Evolutionary conservation across 2,888 invertebrate genomes (phyloP), one percentile per base, ranked within the genome.

Genomic region (Andrena camellia): DNA sequence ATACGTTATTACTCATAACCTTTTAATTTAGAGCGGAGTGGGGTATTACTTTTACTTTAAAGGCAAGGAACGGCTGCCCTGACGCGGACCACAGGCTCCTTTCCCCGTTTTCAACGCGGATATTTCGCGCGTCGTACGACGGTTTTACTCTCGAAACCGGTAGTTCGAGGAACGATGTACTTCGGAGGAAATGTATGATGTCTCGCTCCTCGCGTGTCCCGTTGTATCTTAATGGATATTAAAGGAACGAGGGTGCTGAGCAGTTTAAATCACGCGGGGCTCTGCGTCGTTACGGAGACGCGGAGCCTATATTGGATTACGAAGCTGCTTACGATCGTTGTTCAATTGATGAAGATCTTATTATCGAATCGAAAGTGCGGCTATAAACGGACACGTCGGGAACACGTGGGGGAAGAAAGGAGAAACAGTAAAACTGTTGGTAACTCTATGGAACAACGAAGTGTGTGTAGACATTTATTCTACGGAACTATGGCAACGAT

Each of bases 201-300:
- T 7, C 29, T 20, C n/a, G 13, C 13, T 29, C 13, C 35, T n/a
- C 17, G 33, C 57, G 52, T 35, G 60, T 60, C 59, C 23, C 57
- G 13, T 68, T 67, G 60, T 60, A 42, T 62, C 69, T 76, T 76
- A 68, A 76, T 76, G 75, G 62, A 62, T 52, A 62, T 76, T 35
- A 52, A 76, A 54, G 62, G 52, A 54, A 63, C 62, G 62, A 62
- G 69, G 33, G 42, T 13, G 29, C 23, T 10, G 60, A 2, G 54
- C 26, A 62, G 54, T 17, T 62, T 48, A 52, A 62, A 52, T 72
- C 54, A 54, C 48, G 10, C 48, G 67, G 42, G 50, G 60, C 60
- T 20, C 42, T 7, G 31, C 29, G 60, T 60, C 70, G 70, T 70
- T 60, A 31, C 20, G 31, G 17, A 42, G 70, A 70, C 60, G 48